These are phyloP conservation scores for Lepidocolaptes lacrymiger DNA, from an alignment of 2,797 vertebrate genomes.

Conservation along the genomic window DNA sequence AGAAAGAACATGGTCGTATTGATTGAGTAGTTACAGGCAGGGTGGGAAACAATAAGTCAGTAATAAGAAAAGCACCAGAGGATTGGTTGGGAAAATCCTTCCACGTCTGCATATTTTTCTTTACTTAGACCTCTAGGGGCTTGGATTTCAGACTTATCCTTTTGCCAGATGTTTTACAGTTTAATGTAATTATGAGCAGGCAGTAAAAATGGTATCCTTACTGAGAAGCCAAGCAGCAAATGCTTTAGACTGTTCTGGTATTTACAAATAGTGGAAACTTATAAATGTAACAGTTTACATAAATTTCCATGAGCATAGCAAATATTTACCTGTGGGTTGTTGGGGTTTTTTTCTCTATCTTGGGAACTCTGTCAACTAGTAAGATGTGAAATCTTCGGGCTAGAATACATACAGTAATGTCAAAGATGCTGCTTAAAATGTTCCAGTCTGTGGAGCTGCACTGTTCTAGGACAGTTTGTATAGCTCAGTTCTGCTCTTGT, in stretches of 20 bases:
- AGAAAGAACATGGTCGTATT: not conserved
- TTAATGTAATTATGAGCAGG: not conserved
- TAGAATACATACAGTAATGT: not conserved
- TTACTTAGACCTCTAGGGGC: not conserved
- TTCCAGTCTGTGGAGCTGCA: not conserved
- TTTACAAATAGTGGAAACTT: not conserved
- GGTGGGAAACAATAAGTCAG: not conserved
- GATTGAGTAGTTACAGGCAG: not conserved
- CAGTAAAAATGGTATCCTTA: not conserved
- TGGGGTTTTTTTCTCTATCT: not conserved
- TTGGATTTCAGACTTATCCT: not conserved
- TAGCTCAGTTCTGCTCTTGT: not conserved
- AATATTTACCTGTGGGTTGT: not conserved
- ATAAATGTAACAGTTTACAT: not conserved
- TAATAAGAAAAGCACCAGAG: not conserved
- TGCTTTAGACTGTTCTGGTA: not conserved
- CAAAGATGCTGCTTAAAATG: not conserved
- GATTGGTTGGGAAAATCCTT: not conserved
- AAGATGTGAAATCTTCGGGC: not conserved
- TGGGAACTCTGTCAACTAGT: not conserved
- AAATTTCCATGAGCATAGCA: not conserved
- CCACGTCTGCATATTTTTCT: fast-evolving
- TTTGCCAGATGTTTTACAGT: not conserved
- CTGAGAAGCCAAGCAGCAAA: not conserved
- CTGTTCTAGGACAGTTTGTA: fast-evolving